These are phyloP conservation scores for Otolemur garnettii DNA, from an alignment of 2,113 vertebrate species.

Conservation along the genomic window DNA sequence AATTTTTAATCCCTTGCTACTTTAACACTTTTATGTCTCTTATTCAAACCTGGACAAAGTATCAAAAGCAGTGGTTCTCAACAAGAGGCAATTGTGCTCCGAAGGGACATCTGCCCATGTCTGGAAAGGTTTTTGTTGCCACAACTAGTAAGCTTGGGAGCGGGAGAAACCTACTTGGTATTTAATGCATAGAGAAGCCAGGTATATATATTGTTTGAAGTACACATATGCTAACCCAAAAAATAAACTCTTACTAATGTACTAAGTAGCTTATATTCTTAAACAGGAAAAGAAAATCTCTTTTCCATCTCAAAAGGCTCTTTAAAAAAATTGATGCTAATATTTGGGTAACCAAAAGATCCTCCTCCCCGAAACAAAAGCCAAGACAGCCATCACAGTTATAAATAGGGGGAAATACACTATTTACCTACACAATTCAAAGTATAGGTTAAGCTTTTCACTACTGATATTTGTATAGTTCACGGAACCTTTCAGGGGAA, in stretches of 20 bases:
- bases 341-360: constrained; percentile 13
- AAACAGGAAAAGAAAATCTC: constrained; percentile 46
- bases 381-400: background rate
- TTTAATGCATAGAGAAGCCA: background rate
- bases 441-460: constrained; percentile 27
- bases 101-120: background rate
- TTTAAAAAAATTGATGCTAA: background rate
- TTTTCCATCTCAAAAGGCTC: constrained; percentile 50
- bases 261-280: background rate
- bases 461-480: background rate
- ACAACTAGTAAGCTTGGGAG: background rate
- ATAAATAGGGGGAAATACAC: background rate
- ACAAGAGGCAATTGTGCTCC: background rate
- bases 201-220: background rate
- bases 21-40: background rate
- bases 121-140: background rate
- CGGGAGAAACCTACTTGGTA: background rate
- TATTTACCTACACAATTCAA: background rate
- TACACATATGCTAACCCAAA: background rate
- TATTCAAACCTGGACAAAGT: constrained; percentile 10
- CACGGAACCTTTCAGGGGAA: background rate
- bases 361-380: background rate
- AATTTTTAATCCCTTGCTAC: constrained; percentile 40
- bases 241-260: background rate
- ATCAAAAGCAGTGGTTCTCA: constrained; percentile 25